A percentile compares a stretch with the other conserved stretches of the same genome.
Evolutionary conservation across 2,888 invertebrate genomes (phyloP).

Genomic region (Patella depressa): DNA sequence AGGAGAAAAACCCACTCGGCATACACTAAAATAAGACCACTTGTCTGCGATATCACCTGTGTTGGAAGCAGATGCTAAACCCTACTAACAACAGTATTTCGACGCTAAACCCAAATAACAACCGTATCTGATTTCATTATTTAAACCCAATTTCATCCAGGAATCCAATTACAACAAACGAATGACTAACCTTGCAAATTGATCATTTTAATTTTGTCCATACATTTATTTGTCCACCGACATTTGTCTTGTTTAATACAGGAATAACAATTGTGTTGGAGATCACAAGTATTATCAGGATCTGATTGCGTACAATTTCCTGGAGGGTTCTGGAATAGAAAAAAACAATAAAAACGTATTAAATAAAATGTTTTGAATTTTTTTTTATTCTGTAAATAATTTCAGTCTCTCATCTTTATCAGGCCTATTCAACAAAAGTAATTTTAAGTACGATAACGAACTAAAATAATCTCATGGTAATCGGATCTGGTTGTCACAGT

Average conservation of each 20-base stretch:
- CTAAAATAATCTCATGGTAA: neutral
- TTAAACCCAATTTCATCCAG: too few relatives aligned
- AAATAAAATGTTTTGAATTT: slow-evolving; percentile 12
- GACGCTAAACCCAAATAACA: too few relatives aligned
- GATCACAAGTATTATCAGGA: neutral
- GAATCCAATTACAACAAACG: neutral
- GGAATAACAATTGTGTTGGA: neutral
- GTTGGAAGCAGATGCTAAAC: too few relatives aligned
- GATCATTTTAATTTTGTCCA: too few relatives aligned
- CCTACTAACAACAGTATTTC: too few relatives aligned
- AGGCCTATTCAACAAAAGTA: slow-evolving; percentile 15
- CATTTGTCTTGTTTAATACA: neutral
- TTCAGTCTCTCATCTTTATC: slow-evolving; percentile 16
- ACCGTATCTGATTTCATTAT: too few relatives aligned
- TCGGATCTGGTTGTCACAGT: too few relatives aligned
- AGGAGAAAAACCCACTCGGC: too few relatives aligned
- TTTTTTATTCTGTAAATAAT: slow-evolving; percentile 9
- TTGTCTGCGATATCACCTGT: too few relatives aligned
- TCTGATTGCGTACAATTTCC: neutral
- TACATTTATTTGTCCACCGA: neutral
- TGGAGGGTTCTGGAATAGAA: neutral
- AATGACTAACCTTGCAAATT: neutral
- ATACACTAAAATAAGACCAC: too few relatives aligned
- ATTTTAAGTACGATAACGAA: slow-evolving; percentile 15
- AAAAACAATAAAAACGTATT: neutral